Base-by-base conservation (phyloP, 2,888 invertebrate genomes). In the Hirtodrosophila trivittata region DNA sequence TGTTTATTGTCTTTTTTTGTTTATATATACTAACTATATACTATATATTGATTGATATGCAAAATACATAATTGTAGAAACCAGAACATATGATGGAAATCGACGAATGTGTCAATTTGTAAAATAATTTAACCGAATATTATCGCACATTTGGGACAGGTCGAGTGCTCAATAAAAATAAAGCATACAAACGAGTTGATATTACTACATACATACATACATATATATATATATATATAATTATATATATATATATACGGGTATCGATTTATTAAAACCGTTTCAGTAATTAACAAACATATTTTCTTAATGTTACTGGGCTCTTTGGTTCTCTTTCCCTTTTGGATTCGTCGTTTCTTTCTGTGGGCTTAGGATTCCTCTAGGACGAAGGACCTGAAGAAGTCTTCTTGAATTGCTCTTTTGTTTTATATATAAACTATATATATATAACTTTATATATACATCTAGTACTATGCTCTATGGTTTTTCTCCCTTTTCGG, bases 101-200 rank as follows among this genome's bases (percentile, higher is more conserved):
- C 75, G 69, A 69, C 69, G 69, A 69, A 60, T 68, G 75, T 56
- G 69, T 69, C 69, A 69, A 69, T 69, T 69, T 69, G 63, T 74
- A 69, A 69, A 69, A 74, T 74, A 69, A 69, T 74, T 68, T 69
- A 69, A 68, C 51, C 55, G 69, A 69, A 68, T 9, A 55, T 74
- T 74, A 75, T 70, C 70, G 63, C 75, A 75, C 75, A 75, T 70
- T 70, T 70, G 55, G 63, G 75, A 75, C 70, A 74, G 70, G 65
- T 70, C 70, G 56, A 62, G 70, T 75, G 75, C 75, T 70, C 70
- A 74, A 68, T 52, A 69, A 67, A 49, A 59, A 58, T 58, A 75
- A 69, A 69, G 70, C 71, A 75, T 75, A 46, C 70, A 68, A 50
- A 46, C 21, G 26, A 75, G 75, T 75, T 70, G 52, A 70, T 69